Evolutionary conservation across 2,888 invertebrate genomes (phyloP), one percentile per base, ranked within the genome.

Genomic region (Oscheius sp.): DNA sequence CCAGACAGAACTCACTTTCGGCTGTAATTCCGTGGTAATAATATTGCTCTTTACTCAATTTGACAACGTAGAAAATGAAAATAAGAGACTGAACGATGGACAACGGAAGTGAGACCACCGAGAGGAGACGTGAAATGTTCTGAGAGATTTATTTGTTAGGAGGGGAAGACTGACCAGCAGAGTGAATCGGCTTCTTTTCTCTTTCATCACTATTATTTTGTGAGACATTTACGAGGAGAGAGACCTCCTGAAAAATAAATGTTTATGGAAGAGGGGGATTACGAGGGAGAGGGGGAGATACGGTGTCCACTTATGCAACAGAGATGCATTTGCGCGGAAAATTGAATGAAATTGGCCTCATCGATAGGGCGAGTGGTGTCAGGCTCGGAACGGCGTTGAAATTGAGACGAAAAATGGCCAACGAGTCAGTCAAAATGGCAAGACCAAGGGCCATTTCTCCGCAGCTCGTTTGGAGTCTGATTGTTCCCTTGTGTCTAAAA

Each of bases 1-100:
- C 5, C 29, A 53, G 6, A 25, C 2, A 10, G 4, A n/a, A 27
- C 29, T 25, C 6, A 55, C 55, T 34, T 55, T 55, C 55, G 12
- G 34, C 34, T 33, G 55, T 33, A 17, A 55, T 55, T 55, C 55
- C 55, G 17, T 55, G 55, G 55, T 34, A 55, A 31, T 55, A 55
- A 23, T 34, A 33, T 33, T 55, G 17, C 10, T 55, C 33, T 33
- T 23, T 31, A 8, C n/a, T 31, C 33, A 31, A 17, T 17, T 55
- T 55, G n/a, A 55, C 20, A 10, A 55, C 33, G 10, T 55, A 55
- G 23, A 55, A 33, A 10, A 55, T n/a, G 33, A 55, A 55, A 33
- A 55, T 55, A 10, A 55, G 0, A 6, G 55, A 55, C 34, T 55
- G 55, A 17, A 55, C n/a, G n/a, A 55, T 31, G n/a, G 55, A 55